A percentile compares a stretch with the other conserved stretches of the same genome.
Evolutionary conservation across 2,797 vertebrate genomes (phyloP).

Genomic region (Erpetoichthys calabaricus): DNA sequence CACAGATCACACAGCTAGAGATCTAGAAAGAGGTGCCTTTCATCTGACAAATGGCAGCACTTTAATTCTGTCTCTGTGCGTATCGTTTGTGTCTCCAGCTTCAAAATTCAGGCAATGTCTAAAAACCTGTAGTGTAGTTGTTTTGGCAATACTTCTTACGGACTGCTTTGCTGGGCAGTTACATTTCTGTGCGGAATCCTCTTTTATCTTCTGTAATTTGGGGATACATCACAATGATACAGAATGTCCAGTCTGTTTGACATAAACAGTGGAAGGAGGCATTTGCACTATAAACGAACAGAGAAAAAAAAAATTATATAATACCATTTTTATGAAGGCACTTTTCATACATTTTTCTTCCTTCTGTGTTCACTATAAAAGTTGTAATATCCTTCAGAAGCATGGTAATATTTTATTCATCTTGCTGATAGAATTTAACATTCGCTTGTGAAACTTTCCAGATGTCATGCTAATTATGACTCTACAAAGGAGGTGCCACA

Average conservation of each 20-base stretch:
- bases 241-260: slow-evolving; percentile 14
- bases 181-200: slow-evolving; percentile 11
- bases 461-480: slow-evolving; percentile 23
- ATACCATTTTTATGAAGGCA: slow-evolving; percentile 8
- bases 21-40: slow-evolving; percentile 20
- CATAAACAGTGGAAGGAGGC: slow-evolving; percentile 17
- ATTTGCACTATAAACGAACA: slow-evolving; percentile 26
- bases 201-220: slow-evolving; percentile 21
- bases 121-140: slow-evolving; percentile 11
- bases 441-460: slow-evolving; percentile 9
- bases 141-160: slow-evolving; percentile 17
- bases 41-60: slow-evolving; percentile 32
- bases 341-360: slow-evolving; percentile 1
- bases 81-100: slow-evolving; percentile 16
- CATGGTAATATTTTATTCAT: slow-evolving; percentile 21
- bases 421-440: slow-evolving; percentile 17
- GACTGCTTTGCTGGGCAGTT: slow-evolving; percentile 13
- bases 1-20: slow-evolving; percentile 15
- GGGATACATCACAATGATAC: slow-evolving; percentile 16
- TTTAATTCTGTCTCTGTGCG: slow-evolving; percentile 22
- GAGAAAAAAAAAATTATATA: slow-evolving; percentile 19
- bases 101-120: slow-evolving; percentile 20
- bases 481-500: slow-evolving; percentile 7
- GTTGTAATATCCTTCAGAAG: slow-evolving; percentile 20
- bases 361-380: slow-evolving; percentile 15